Percentiles rank a stretch among this genome's conserved stretches.
These are phyloP conservation scores for Hepsetus odoe DNA, from an alignment of 2,113 vertebrate species.

Conservation along the genomic window DNA sequence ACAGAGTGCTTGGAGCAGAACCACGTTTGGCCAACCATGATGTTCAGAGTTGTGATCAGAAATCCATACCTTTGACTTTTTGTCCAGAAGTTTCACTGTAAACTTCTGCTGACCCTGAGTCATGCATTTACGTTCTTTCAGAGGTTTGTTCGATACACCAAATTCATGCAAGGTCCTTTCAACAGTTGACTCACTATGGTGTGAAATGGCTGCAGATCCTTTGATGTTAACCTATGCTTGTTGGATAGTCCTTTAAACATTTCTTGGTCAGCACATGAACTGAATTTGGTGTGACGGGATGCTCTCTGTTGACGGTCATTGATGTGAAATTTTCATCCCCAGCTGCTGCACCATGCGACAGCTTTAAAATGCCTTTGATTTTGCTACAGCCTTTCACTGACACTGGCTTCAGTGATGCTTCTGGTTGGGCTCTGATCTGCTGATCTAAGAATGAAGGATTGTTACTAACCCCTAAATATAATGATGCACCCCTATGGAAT, in stretches of 20 bases:
- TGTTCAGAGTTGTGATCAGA: neutral
- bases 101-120: neutral
- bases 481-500: neutral
- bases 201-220: neutral
- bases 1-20: no score
- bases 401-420: neutral
- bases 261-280: neutral
- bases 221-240: constrained; percentile 5
- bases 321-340: neutral
- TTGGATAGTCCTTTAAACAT: neutral
- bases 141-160: neutral
- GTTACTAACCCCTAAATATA: neutral
- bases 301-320: no score
- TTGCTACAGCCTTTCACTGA: neutral
- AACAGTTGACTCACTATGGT: neutral
- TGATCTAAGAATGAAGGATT: neutral
- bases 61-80: neutral
- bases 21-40: neutral
- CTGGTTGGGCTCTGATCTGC: neutral
- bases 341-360: neutral
- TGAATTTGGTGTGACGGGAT: neutral
- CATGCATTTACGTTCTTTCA: neutral
- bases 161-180: neutral
- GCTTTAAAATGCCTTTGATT: neutral
- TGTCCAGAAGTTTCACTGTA: neutral